A percentile compares a stretch with the other conserved stretches of the same genome.
These are phyloP conservation scores for Centropyge bicolor DNA, from an alignment of 2,797 vertebrate genomes.

Conservation along the genomic window DNA sequence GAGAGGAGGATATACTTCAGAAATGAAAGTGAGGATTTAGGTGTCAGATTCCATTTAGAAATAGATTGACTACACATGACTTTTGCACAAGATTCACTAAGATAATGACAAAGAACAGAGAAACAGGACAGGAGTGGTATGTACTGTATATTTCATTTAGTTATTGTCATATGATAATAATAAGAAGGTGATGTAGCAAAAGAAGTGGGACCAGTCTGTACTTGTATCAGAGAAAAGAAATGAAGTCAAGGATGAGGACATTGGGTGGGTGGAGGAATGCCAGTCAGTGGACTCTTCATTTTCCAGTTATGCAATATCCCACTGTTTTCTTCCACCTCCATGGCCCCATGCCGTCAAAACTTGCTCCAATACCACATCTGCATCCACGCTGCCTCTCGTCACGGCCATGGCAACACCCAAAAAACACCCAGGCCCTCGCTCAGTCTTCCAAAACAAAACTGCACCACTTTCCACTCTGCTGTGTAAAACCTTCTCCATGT, in stretches of 20 bases:
- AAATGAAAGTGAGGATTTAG: constrained; percentile 37
- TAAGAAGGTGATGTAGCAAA: not conserved
- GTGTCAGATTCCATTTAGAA: constrained; percentile 28
- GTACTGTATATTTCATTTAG: constrained; percentile 26
- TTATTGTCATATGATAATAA: not conserved
- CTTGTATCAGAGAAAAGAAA: constrained; percentile 13
- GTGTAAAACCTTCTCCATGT: constrained; percentile 43
- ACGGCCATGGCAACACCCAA: constrained; percentile 45
- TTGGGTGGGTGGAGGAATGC: constrained; percentile 48
- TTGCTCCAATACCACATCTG: constrained; percentile 46
- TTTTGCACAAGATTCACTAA: constrained; percentile 27
- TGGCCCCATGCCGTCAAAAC: constrained; percentile 8
- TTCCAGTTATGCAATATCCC: constrained; percentile 66
- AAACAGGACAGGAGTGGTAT: constrained; percentile 3
- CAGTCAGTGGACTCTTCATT: constrained; percentile 51
- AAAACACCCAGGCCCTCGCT: constrained; percentile 28
- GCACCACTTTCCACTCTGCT: constrained; percentile 49
- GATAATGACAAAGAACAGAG: constrained; percentile 22
- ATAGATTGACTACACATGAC: constrained; percentile 35
- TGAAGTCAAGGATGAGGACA: constrained; percentile 44
- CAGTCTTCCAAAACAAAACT: constrained; percentile 57
- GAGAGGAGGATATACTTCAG: constrained; percentile 28
- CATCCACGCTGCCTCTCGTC: constrained; percentile 45
- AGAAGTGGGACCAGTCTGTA: not conserved
- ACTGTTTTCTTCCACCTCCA: constrained; percentile 23